Base-by-base conservation (phyloP, 1,140 invertebrate species). In the Drosophila nasuta region DNA sequence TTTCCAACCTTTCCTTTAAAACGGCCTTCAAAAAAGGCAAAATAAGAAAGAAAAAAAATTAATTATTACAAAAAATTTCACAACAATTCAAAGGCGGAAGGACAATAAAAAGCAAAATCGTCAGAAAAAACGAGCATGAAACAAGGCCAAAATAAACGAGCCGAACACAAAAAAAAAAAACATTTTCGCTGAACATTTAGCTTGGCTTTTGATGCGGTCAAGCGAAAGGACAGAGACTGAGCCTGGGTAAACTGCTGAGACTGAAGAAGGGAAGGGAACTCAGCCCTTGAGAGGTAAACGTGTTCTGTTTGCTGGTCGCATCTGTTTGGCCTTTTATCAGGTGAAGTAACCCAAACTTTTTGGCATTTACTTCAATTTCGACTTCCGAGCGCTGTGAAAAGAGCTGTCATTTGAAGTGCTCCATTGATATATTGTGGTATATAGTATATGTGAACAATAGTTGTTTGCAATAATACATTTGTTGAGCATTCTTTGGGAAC, bases 41-140 rank as follows among this genome's bases (percentile, higher is more conserved):
- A 38, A 67, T 62, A 82, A 74, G 62, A 63, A 33, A 71, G 64
- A 73, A 65, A 88, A 81, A 87, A 83, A 89, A 89, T 88, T 88
- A 88, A 88, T 88, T 88, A 89, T 89, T 89, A 81, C 77, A 75
- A 81, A 88, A 83, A 83, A 89, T 75, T 89, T 72, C 70, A 83
- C 83, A 80, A 72, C 74, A 56, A 89, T 79, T 88, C 74, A 74
- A 81, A 83, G 51, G 71, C 77, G 77, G 85, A 89, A 81, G 83
- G 77, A 88, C 85, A 89, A 88, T 89, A 68, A 89, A 89, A 78
- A 64, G 77, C 69, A 77, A 74, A 78, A 72, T 35, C 49, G 65
- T 51, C 74, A 79, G 82, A 75, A 25, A 38, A 41, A 41, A 41
- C 13, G 76, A 69, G 66, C 71, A 60, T 20, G 49, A 76, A 67